Base-by-base conservation (phyloP, 1,140 invertebrate genomes). In the Penaeus indicus region DNA sequence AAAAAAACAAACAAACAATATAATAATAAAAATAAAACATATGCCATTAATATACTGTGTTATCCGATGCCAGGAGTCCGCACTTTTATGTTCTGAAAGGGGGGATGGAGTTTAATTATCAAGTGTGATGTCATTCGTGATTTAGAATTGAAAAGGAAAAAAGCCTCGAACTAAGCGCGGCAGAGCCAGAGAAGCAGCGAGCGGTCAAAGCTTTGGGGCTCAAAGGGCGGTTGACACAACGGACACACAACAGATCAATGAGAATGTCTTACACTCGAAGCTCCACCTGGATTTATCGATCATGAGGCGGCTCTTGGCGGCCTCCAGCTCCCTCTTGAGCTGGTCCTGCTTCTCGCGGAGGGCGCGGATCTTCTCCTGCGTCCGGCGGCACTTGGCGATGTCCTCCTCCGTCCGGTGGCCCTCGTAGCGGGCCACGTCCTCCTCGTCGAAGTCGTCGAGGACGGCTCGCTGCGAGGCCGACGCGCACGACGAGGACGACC, bases 281-380 rank as follows among this genome's bases (percentile, higher is more conserved):
- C 93, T 94, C 95, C 95, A 95, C 83, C 94, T 93, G 54, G 92
- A 91, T 67, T 93, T 92, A 69, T 94, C 94, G 90, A 95, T 93
- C 92, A 94, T 93, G 84, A 94, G 92, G 92, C 94, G 90, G 0
- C 63, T 80, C 83, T 91, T 91, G 0, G 90, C 92, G 19, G 92
- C 92, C 62, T 92, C 91, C 18, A 95, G 91, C 90, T 94, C 94
- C 69, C 92, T 91, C 88, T 94, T 94, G 91, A 94, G 93, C 91
- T 93, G 93, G 90, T 88, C 93, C 92, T 94, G 94, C 91, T 93
- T 93, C 90, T 92, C 92, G 88, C 93, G 92, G 87, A 94, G 93
- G 91, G 92, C 94, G 92, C 93, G 92, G 90, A 94, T 94, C 92
- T 91, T 93, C 92, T 92, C 93, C 92, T 93, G 89, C 18, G 90